Evolutionary conservation across 2,113 vertebrate species (phyloP), one percentile per base, ranked within the genome.

Genomic region (Cyanistes caeruleus): DNA sequence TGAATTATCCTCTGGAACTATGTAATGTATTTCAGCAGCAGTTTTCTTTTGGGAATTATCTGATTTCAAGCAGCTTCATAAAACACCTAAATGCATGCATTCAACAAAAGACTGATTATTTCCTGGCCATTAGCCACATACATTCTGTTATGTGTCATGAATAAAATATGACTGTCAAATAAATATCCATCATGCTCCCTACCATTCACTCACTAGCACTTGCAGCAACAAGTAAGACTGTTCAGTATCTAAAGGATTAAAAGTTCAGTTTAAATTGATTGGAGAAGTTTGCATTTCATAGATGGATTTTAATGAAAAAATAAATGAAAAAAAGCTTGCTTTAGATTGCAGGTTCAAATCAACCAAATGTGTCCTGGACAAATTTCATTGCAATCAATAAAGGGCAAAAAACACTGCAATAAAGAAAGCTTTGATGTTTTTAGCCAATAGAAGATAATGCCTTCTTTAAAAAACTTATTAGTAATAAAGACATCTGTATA

Each of bases 101-200:
- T 31, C n/a, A 77, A 33, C 18, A 62, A 44, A 68, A 67, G 58
- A 79, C 73, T 80, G 5, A 83, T 76, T 44, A 73, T 93, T 89
- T 84, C 63, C 28, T 55, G 35, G 23, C 78, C 46, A 88, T 80
- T 86, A 89, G 44, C 39, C 18, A 48, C 35, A 58, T 51, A 18
- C 23, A 55, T 74, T 84, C 83, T 91, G 83, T 87, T 70, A 62
- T 14, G 48, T 80, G 39, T 73, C 58, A 91, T 73, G 63, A 91
- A 84, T 92, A 86, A 93, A 80, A 84, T 76, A 89, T 69, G 49
- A 86, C 73, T 86, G 43, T 80, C 35, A 84, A 64, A 76, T 68
- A 91, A 86, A 55, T 56, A 87, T 48, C 68, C 33, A 41, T 91
- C 51, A 56, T 41, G 22, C 2, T 84, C 22, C 35, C 13, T 75